Conservation (phyloP, 2,797 vertebrate species). For the Pseudotriccus pelzelni region DNA sequence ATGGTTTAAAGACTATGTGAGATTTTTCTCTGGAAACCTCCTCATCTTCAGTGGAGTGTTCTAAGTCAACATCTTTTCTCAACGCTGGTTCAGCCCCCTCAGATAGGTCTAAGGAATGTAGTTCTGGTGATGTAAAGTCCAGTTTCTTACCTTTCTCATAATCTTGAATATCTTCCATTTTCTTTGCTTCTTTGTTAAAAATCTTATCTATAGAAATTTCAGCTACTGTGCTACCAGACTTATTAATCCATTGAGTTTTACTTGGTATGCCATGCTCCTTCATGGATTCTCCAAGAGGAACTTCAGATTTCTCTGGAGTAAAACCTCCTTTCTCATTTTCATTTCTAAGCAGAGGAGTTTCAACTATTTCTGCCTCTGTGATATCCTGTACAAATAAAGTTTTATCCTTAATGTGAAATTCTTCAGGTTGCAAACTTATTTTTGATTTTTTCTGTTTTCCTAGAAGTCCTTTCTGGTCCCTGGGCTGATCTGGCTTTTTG, state of each 20-base stretch:
- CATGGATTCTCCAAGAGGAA: not conserved
- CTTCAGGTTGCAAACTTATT: not conserved
- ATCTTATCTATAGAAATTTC: not conserved
- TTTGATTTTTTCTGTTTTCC: slow-evolving; percentile 9
- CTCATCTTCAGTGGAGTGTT: not conserved
- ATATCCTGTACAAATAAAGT: not conserved
- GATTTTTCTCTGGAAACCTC: not conserved
- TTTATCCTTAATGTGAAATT: not conserved
- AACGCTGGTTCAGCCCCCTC: not conserved
- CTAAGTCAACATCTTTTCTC: not conserved
- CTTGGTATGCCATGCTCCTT: not conserved
- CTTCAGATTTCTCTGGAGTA: not conserved
- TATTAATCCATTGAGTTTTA: not conserved
- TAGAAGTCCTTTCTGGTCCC: not conserved
- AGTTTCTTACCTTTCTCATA: not conserved
- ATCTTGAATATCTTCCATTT: not conserved
- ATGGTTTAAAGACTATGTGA: not conserved
- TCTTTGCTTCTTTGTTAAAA: not conserved
- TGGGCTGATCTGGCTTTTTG: not conserved
- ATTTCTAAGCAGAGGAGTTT: not conserved
- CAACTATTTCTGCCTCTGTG: not conserved
- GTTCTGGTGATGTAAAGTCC: not conserved
- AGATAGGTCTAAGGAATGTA: not conserved
- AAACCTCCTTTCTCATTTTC: not conserved
- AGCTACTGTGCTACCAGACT: not conserved